Base-by-base conservation (phyloP, 2,888 invertebrate genomes). In the Tachystola acroxantha region DNA sequence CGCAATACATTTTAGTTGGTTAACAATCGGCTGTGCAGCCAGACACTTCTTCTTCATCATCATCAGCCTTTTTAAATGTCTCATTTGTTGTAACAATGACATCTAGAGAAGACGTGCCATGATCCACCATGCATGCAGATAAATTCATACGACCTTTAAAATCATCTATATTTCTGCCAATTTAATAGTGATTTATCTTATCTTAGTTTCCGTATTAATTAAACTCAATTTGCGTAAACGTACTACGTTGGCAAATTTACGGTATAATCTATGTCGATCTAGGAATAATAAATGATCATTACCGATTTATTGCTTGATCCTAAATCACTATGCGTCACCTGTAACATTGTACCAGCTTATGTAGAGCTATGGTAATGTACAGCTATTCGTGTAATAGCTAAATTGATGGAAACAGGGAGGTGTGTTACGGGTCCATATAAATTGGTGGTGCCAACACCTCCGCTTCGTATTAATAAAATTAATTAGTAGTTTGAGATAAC, bases 321-420 rank as follows among this genome's bases (percentile, higher is more conserved):
- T 71, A 66, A 70, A 72, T 73, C 68, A 70, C 54, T 56, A 49
- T 47, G 60, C 50, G 62, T 64, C 64, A 60, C 57, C 56, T 57
- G 54, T 47, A 54, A 50, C 53, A 64, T 64, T 55, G 47, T 48
- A 59, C 71, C 64, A 63, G 37, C 19, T 33, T n/a, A 10, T 10
- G 25, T 36, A 43, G 63, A 52, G 7, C 65, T 40, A 33, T 41
- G 10, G n/a, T 19, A 25, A 40, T 24, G 13, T 38, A 7, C 40
- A 32, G 7, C 4, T 3, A 6, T 32, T 19, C 28, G 13, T 19
- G 7, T 22, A 11, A 25, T 10, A 33, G 24, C 3, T 32, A 20
- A 10, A 26, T 33, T 33, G 13, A 7, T 9, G n/a, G 22, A 33
- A 26, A 7, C 12, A 22, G 13, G 25, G 5, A 13, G 30, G 14